phyloP scores from a whole-genome alignment of 2,888 invertebrate genomes.

The Elysia crispata region DNA sequence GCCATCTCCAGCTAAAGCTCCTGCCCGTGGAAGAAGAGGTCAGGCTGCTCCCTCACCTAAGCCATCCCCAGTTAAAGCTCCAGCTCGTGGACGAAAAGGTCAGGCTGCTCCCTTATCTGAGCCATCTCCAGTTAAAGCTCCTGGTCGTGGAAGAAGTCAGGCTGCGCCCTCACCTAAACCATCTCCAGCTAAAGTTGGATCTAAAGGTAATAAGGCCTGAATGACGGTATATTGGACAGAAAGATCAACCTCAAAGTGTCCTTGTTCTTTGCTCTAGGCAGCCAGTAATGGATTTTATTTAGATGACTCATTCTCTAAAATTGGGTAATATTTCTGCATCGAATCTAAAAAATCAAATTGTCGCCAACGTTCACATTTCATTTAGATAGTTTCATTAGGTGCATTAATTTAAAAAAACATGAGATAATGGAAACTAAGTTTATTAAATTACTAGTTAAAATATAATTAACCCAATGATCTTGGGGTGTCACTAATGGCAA shows the following conservation, averaged over 20 bases:
- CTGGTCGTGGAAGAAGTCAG: not conserved
- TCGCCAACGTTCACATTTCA: too few relatives aligned
- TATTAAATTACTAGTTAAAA: too few relatives aligned
- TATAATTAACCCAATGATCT: too few relatives aligned
- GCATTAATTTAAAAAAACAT: too few relatives aligned
- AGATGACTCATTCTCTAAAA: too few relatives aligned
- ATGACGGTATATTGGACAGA: not conserved
- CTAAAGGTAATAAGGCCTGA: not conserved
- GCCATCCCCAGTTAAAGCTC: not conserved
- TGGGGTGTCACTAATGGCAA: too few relatives aligned
- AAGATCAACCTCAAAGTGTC: not conserved
- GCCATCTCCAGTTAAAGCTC: not conserved
- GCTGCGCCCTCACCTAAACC: not conserved
- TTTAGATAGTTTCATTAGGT: too few relatives aligned
- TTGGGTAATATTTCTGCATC: too few relatives aligned
- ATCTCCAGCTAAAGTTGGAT: not conserved
- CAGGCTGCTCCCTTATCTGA: not conserved
- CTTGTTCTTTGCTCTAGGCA: too few relatives aligned
- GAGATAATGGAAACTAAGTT: too few relatives aligned
- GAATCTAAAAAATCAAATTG: too few relatives aligned
- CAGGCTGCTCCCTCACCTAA: constrained; percentile 11
- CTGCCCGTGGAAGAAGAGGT: not conserved
- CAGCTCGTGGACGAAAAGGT: not conserved
- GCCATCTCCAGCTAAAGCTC: not conserved
- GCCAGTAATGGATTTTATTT: too few relatives aligned